Evolutionary conservation across 1,140 invertebrate species (phyloP).

Genomic region (Lucilia sericata): DNA sequence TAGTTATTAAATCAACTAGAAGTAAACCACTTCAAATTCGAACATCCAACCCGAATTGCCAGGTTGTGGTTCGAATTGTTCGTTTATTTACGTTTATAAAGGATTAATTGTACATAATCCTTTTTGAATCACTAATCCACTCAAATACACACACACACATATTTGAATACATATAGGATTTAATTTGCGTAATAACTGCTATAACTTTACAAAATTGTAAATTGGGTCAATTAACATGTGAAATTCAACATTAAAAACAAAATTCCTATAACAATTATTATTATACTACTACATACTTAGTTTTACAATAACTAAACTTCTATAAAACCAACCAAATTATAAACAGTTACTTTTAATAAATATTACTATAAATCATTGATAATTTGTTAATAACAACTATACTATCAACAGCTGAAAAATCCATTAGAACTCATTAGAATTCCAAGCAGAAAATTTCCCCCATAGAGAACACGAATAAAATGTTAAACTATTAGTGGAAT

Average conservation of each 20-base stretch:
- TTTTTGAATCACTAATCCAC: not conserved
- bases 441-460: constrained; percentile 32
- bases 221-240: not conserved
- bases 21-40: too few species aligned
- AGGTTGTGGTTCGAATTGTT: not conserved
- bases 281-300: not conserved
- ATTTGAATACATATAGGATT: too few species aligned
- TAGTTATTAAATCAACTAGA: too few species aligned
- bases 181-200: not conserved
- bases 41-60: too few species aligned
- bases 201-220: not conserved
- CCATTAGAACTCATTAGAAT: constrained; percentile 39
- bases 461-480: constrained; percentile 34
- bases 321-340: not conserved
- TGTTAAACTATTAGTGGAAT: too few species aligned
- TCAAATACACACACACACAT: too few species aligned
- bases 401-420: not conserved
- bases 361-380: constrained; percentile 30
- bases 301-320: not conserved
- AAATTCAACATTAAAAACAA: not conserved
- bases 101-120: not conserved
- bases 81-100: not conserved
- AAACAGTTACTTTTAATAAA: constrained; percentile 30
- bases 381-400: constrained; percentile 11
- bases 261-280: not conserved